phyloP scores from a whole-genome alignment of 2,113 vertebrate genomes.

The Geothlypis trichas region DNA sequence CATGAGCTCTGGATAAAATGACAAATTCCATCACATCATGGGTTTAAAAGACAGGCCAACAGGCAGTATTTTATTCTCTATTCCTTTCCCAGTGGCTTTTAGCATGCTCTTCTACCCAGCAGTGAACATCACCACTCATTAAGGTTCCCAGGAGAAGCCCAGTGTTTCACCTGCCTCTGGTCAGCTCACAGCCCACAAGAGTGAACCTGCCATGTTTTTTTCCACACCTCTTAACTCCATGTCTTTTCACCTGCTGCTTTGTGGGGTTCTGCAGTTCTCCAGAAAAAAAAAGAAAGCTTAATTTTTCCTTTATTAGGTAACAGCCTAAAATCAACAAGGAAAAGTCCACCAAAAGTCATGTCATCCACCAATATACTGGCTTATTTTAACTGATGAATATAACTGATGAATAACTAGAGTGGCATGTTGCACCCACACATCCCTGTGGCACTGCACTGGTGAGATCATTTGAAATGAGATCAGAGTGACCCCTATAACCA shows the following conservation, averaged over 20 bases:
- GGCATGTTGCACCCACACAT: background rate
- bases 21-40: background rate
- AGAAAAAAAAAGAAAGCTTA: background rate
- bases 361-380: background rate
- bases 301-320: background rate
- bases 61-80: background rate
- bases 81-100: background rate
- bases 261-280: background rate
- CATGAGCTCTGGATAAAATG: background rate
- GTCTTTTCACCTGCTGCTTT: background rate
- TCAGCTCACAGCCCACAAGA: background rate
- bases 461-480: background rate
- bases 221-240: background rate
- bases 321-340: background rate
- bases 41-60: background rate
- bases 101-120: background rate
- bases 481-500: background rate
- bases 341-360: background rate
- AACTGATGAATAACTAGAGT: background rate
- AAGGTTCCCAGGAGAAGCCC: background rate
- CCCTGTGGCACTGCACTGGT: background rate
- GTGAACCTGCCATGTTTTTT: background rate
- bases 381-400: background rate
- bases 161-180: background rate
- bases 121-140: accelerated